A percentile compares a stretch with the other conserved stretches of the same genome.
phyloP scores from a whole-genome alignment of 2,113 vertebrate genomes.

The Ochotona princeps region DNA sequence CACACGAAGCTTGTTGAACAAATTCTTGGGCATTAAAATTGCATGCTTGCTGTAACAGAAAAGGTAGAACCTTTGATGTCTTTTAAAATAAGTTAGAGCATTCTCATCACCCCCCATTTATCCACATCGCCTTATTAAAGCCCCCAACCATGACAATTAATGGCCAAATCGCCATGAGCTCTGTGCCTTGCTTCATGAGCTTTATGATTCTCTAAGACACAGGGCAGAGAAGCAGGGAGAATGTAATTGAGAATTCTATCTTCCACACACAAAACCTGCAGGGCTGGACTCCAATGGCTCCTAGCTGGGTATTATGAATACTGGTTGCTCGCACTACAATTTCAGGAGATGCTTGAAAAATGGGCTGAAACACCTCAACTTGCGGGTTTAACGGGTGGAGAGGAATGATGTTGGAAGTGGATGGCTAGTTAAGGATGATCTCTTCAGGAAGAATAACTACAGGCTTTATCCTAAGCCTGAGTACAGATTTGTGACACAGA shows the following conservation, averaged over 20 bases:
- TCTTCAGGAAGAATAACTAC: neutral
- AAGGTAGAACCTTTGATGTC: conserved; percentile 6
- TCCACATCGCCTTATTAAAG: conserved; percentile 22
- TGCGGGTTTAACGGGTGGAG: neutral
- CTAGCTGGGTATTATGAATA: neutral
- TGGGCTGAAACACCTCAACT: neutral
- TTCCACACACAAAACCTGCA: conserved; percentile 45
- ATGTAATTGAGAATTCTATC: conserved; percentile 57
- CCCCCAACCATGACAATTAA: conserved; percentile 28
- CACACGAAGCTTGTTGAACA: neutral
- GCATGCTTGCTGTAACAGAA: neutral
- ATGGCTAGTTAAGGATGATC: neutral
- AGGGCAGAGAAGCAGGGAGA: conserved; percentile 2
- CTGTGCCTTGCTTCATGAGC: conserved; percentile 31
- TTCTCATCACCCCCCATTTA: neutral
- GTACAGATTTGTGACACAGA: conserved; percentile 40
- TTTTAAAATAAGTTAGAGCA: conserved; percentile 16
- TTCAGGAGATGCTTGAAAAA: neutral
- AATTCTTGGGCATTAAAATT: neutral
- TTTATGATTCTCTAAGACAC: conserved; percentile 5
- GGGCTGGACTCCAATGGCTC: neutral
- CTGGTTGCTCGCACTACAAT: neutral
- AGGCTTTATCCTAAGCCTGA: neutral
- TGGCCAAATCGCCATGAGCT: neutral
- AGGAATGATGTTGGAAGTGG: neutral